A percentile compares a stretch with the other conserved stretches of the same genome.
These are phyloP conservation scores for Eupithecia abbreviata DNA, from an alignment of 2,888 invertebrate genomes.

Conservation along the genomic window DNA sequence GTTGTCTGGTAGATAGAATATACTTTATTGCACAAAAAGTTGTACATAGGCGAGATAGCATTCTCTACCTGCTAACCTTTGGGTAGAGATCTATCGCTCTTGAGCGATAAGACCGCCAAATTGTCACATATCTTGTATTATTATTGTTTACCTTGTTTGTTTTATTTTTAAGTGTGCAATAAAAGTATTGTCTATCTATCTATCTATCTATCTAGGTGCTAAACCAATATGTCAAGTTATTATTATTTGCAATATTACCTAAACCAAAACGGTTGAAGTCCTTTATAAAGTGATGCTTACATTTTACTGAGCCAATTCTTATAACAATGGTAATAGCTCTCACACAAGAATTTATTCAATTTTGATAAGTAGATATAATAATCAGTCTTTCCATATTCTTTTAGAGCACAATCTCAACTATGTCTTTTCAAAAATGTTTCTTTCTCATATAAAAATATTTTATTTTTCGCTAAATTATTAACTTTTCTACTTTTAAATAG, in stretches of 20 bases:
- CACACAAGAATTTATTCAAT: slow-evolving; percentile 18
- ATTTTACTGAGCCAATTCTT: slow-evolving; percentile 15
- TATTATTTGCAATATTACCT: background rate
- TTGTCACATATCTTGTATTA: no score
- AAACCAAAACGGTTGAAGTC: background rate
- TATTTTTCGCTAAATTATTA: slow-evolving; percentile 62
- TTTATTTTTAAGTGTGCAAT: no score
- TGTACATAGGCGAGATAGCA: no score
- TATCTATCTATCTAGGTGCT: no score
- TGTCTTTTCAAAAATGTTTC: slow-evolving; percentile 63
- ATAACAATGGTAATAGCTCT: slow-evolving; percentile 16
- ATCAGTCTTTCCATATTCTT: slow-evolving; percentile 48
- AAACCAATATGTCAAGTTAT: background rate
- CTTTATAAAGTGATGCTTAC: slow-evolving; percentile 6
- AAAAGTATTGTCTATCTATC: no score
- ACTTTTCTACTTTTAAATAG: slow-evolving; percentile 65
- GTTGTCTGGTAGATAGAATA: no score
- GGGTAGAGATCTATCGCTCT: no score
- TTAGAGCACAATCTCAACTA: slow-evolving; percentile 40
- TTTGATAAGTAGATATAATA: slow-evolving; percentile 28
- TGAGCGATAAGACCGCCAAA: no score
- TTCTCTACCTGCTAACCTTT: no score
- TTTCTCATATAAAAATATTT: slow-evolving; percentile 66
- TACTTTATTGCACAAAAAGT: no score
- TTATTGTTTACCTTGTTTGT: no score